Conservation (phyloP, 1,140 invertebrate genomes). For the Dryas iulia region DNA sequence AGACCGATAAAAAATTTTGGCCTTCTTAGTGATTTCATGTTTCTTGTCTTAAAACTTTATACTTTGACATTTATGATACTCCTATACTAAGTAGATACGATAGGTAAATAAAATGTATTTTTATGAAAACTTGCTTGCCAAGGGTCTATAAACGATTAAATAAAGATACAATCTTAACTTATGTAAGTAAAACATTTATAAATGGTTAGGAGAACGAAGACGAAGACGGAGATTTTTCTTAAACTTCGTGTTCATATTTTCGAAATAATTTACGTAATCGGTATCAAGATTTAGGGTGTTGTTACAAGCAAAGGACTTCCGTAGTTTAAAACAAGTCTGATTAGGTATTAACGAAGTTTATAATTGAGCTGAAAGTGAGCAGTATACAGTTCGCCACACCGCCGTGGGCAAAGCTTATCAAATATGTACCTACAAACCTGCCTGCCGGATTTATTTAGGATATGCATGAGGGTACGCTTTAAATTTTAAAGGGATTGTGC, state of each 20-base stretch:
- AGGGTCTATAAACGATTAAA: not conserved
- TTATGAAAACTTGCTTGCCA: not conserved
- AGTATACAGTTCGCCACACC: constrained; percentile 41
- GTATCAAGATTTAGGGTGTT: constrained; percentile 6
- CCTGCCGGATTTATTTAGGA: constrained; percentile 76
- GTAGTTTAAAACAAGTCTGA: constrained; percentile 26
- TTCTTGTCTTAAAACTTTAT: not conserved
- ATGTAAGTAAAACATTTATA: not conserved
- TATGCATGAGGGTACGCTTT: constrained; percentile 79
- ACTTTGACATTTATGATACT: not conserved
- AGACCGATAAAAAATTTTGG: too few species aligned
- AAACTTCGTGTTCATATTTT: not conserved
- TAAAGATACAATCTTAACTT: not conserved
- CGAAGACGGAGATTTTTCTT: not conserved
- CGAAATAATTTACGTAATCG: not conserved
- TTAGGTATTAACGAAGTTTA: constrained; percentile 51
- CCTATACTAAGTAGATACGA: not conserved
- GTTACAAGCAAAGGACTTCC: constrained; percentile 8
- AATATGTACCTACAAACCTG: constrained; percentile 78
- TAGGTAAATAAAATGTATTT: not conserved
- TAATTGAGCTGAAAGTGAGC: constrained; percentile 71
- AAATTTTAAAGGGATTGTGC: constrained; percentile 79
- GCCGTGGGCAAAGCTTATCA: constrained; percentile 69
- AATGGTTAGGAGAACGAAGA: not conserved
- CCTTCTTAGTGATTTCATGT: not conserved